A percentile compares a stretch with the other conserved stretches of the same genome.
phyloP scores from a whole-genome alignment of 2,113 vertebrate genomes.

The Octodon degus region DNA sequence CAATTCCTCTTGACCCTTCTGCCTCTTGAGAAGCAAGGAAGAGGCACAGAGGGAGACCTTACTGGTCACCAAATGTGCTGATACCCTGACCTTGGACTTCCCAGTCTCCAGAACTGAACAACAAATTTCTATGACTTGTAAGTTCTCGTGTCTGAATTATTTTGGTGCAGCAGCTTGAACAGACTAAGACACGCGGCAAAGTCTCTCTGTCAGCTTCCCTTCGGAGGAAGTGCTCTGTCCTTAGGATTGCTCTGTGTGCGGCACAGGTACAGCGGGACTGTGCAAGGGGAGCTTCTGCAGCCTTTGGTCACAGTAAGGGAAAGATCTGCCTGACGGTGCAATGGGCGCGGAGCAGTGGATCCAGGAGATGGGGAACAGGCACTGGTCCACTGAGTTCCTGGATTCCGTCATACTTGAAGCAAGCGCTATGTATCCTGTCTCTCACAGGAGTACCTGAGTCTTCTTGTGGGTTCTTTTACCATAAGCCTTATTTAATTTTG shows the following conservation, averaged over 20 bases:
- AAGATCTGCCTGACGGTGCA: not conserved
- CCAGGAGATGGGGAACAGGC: not conserved
- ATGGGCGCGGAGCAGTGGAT: not conserved
- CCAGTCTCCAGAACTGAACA: not conserved
- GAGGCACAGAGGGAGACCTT: not conserved
- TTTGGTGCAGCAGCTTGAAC: not conserved
- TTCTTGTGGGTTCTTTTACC: not conserved
- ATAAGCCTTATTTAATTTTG: not conserved
- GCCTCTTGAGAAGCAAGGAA: not conserved
- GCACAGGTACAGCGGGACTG: not conserved
- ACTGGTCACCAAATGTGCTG: not conserved
- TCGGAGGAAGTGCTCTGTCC: not conserved
- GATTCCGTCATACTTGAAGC: not conserved
- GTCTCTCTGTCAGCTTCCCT: not conserved
- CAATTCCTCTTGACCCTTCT: fast-evolving
- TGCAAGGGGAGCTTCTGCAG: not conserved
- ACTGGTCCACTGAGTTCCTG: not conserved
- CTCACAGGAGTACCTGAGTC: not conserved
- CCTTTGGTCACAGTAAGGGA: not conserved
- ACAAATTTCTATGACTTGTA: not conserved
- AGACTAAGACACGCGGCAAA: not conserved
- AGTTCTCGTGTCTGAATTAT: not conserved
- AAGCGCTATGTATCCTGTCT: not conserved
- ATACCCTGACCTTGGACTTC: not conserved
- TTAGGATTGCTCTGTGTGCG: not conserved